These are phyloP conservation scores for Margaritifera margaritifera DNA, from an alignment of 2,888 invertebrate species.

Conservation along the genomic window DNA sequence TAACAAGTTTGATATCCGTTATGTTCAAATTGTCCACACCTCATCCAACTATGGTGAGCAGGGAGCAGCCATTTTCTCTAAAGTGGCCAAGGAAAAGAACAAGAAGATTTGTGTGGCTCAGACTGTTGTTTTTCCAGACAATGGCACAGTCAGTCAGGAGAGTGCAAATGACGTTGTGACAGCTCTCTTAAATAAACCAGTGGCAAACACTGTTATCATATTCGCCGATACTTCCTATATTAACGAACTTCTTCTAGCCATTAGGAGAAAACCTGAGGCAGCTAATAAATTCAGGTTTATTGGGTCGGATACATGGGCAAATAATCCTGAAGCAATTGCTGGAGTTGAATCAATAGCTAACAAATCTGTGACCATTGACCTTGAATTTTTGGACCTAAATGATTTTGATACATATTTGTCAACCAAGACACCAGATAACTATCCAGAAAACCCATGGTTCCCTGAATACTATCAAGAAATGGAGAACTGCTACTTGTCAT, in stretches of 20 bases:
- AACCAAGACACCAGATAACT: constrained; percentile 54
- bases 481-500: constrained; percentile 67
- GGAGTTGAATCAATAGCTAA: constrained; percentile 44
- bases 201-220: constrained; percentile 63
- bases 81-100: constrained; percentile 32
- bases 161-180: constrained; percentile 56
- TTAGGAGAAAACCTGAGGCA: constrained; percentile 44
- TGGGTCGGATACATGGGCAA: constrained; percentile 63
- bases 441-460: constrained; percentile 74
- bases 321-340: constrained; percentile 44
- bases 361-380: constrained; percentile 52
- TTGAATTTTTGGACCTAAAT: constrained; percentile 54
- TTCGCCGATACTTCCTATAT: constrained; percentile 58
- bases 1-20: constrained; percentile 69
- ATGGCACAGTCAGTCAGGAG: constrained; percentile 46
- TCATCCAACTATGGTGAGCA: constrained; percentile 54
- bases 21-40: constrained; percentile 69
- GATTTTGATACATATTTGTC: constrained; percentile 62
- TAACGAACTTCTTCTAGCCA: constrained; percentile 55
- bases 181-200: constrained; percentile 53
- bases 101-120: constrained; percentile 63
- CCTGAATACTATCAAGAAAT: constrained; percentile 72
- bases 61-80: constrained; percentile 47
- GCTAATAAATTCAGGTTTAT: constrained; percentile 53
- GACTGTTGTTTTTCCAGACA: constrained; percentile 53